A percentile compares a stretch with the other conserved stretches of the same genome.
Evolutionary conservation across 2,797 vertebrate species (phyloP).

Genomic region (Moxostoma hubbsi): DNA sequence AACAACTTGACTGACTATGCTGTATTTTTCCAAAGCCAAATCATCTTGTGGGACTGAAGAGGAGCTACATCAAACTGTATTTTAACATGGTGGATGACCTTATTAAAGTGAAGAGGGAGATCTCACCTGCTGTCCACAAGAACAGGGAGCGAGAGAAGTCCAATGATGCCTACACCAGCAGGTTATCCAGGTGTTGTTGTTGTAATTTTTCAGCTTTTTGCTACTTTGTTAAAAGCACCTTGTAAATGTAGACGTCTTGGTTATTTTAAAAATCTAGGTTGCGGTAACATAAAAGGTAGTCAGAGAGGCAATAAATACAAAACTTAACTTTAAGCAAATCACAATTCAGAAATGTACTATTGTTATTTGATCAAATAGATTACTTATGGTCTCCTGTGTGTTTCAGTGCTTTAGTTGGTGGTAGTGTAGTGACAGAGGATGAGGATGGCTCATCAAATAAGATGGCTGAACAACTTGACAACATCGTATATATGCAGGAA

Average conservation of each 20-base stretch:
- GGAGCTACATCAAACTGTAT: slow-evolving; percentile 89
- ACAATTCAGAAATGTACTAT: too few relatives aligned
- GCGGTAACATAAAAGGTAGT: too few relatives aligned
- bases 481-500: slow-evolving; percentile 95
- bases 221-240: too few relatives aligned
- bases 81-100: slow-evolving; percentile 95
- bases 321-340: too few relatives aligned
- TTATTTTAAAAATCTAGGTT: slow-evolving; percentile 2
- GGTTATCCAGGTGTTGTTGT: slow-evolving; percentile 87
- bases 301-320: background rate
- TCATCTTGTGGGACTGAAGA: slow-evolving; percentile 94
- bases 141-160: slow-evolving; percentile 89
- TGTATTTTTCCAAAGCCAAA: slow-evolving; percentile 81
- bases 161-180: slow-evolving; percentile 86
- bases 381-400: background rate
- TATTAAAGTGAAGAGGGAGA: slow-evolving; percentile 90
- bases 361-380: background rate
- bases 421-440: slow-evolving; percentile 72
- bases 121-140: slow-evolving; percentile 89
- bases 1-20: background rate
- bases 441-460: slow-evolving; percentile 84
- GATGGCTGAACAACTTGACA: slow-evolving; percentile 89
- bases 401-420: slow-evolving; percentile 84
- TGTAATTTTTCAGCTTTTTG: too few relatives aligned
- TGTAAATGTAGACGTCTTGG: background rate